Evolutionary conservation across 2,113 vertebrate species (phyloP).

Genomic region (Desmodus rotundus): DNA sequence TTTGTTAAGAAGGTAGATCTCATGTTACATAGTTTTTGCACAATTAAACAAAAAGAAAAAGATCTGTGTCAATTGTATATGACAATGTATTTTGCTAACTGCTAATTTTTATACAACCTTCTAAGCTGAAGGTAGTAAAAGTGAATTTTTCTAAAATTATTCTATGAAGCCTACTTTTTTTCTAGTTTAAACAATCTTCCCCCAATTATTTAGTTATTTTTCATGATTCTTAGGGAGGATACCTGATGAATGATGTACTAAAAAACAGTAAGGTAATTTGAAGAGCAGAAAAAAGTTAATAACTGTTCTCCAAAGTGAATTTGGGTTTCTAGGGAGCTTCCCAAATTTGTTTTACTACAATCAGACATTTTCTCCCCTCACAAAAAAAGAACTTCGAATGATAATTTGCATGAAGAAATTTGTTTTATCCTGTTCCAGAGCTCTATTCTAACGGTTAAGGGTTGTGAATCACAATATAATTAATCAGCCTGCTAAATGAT

Average conservation of each 20-base stretch:
- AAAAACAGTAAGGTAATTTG: neutral
- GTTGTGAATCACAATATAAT: constrained; percentile 55
- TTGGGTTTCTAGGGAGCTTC: neutral
- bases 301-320: neutral
- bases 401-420: neutral
- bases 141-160: neutral
- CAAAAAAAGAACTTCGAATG: neutral
- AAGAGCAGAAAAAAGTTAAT: neutral
- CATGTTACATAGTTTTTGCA: neutral
- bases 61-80: neutral
- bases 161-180: neutral
- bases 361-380: neutral
- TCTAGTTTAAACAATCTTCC: neutral
- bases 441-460: neutral
- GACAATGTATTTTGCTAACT: neutral
- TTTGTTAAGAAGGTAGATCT: neutral
- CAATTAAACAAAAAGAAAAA: neutral
- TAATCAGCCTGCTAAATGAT: constrained; percentile 60
- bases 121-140: neutral
- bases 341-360: neutral
- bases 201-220: neutral
- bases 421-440: neutral
- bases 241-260: neutral
- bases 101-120: neutral
- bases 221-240: neutral